These are phyloP conservation scores for Drosophila meridiana DNA, from an alignment of 2,888 invertebrate species.

Conservation along the genomic window DNA sequence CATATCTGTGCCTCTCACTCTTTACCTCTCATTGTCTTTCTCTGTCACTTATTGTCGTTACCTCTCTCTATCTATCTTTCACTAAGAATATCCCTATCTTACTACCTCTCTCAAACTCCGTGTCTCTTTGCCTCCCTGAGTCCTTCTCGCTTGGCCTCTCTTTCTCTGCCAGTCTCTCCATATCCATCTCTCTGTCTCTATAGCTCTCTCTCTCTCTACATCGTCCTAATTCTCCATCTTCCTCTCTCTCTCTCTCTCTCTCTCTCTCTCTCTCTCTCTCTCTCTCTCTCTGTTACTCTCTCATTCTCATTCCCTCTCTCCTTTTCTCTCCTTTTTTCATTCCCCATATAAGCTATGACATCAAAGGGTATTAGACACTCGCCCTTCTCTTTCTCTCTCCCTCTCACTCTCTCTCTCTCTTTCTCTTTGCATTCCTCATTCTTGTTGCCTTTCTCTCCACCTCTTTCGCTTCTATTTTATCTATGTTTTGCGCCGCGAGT, in stretches of 20 bases:
- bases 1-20: background rate
- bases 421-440: background rate
- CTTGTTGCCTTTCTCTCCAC: background rate
- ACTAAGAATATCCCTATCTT: no score
- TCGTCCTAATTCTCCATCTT: background rate
- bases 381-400: background rate
- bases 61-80: background rate
- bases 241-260: no score
- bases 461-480: slow-evolving; percentile 1
- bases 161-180: background rate
- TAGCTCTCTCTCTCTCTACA: background rate
- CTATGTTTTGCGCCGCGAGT: slow-evolving; percentile 16
- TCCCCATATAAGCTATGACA: background rate
- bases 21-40: background rate
- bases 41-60: background rate
- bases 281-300: background rate
- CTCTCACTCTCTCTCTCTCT: background rate
- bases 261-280: background rate
- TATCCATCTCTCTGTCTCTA: background rate
- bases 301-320: background rate
- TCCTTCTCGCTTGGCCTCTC: background rate
- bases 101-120: background rate
- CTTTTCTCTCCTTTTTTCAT: background rate
- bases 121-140: background rate
- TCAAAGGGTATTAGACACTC: background rate